A percentile compares a stretch with the other conserved stretches of the same genome.
Evolutionary conservation across 2,888 invertebrate species (phyloP).

Genomic region (Aphidius colemani): DNA sequence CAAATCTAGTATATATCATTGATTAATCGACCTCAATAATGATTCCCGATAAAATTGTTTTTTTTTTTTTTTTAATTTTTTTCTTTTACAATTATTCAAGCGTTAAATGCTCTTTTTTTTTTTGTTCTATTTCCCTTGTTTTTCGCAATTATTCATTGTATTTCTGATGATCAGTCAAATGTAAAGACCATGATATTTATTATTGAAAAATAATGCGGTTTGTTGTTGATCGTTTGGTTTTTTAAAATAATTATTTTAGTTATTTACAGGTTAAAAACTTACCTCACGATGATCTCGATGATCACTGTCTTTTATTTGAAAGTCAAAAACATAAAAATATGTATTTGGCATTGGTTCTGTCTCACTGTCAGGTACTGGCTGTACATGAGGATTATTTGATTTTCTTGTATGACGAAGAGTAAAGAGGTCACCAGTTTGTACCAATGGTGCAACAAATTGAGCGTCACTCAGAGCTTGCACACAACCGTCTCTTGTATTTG

Average conservation of each 20-base stretch:
- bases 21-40: too few species aligned
- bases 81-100: too few species aligned
- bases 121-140: too few species aligned
- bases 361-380: constrained; percentile 63
- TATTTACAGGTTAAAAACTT: neutral
- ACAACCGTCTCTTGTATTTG: constrained; percentile 85
- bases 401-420: constrained; percentile 61
- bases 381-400: constrained; percentile 67
- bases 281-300: constrained; percentile 75
- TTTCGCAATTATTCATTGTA: neutral
- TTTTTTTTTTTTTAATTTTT: too few species aligned
- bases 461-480: constrained; percentile 93
- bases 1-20: too few species aligned
- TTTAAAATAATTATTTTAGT: neutral
- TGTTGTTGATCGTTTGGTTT: neutral
- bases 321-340: constrained; percentile 90
- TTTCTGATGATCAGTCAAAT: neutral
- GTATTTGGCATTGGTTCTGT: constrained; percentile 72
- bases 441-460: constrained; percentile 88
- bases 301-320: constrained; percentile 87
- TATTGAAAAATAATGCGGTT: neutral
- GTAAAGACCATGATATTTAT: neutral
- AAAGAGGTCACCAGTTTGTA: constrained; percentile 82
- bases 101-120: neutral
- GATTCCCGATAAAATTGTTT: too few species aligned